Base-by-base conservation (phyloP, 35 echinoderm and acorn worm species). In the Eucidaris tribuloides region DNA sequence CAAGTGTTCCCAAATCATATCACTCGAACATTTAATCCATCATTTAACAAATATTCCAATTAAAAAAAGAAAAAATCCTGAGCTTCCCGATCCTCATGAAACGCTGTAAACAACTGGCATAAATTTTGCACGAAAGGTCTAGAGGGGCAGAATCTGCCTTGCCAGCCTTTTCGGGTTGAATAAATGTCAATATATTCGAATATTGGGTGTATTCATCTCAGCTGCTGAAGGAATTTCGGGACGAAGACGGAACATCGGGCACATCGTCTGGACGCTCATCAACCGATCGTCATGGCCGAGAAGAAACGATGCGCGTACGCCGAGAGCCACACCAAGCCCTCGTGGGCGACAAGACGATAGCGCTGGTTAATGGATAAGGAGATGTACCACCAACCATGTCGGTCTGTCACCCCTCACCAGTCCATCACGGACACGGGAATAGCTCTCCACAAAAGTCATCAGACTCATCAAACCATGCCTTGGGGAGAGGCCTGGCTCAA, bases 361-460 rank as follows among this genome's bases (percentile, higher is more conserved):
- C 95, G 36, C 63, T 97, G 90, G 95, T n/a, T 98, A n/a, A 98
- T 98, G 95, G 95, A 98, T 43, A 93, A 92, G 65, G 95, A 92
- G 64, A 98, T 98, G 95, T 98, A 98, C 43, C 89, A n/a, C n/a
- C 95, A 11, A 85, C 92, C 84, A 98, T 98, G 95, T 98, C 95
- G 3, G 41, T 66, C n/a, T n/a, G 5, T 98, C 32, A 81, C 95
- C 22, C 81, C 55, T 9, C 44, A 68, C 38, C 92, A 81, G 5
- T 40, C 54, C 35, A 34, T 98, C 43, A 86, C 93, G 35, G 95
- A 98, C 43, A 71, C 90, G 44, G 95, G n/a, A 4, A 65, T 98
- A 37, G 90, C 95, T 0, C 78, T 98, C 22, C 95, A 98, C 82
- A 98, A 98, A 57, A 80, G 92, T 48, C n/a, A 93, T 98, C 17